Percentiles rank a stretch among this genome's conserved stretches.
Conservation (phyloP, 2,888 invertebrate genomes). For the Isoperla grammatica region DNA sequence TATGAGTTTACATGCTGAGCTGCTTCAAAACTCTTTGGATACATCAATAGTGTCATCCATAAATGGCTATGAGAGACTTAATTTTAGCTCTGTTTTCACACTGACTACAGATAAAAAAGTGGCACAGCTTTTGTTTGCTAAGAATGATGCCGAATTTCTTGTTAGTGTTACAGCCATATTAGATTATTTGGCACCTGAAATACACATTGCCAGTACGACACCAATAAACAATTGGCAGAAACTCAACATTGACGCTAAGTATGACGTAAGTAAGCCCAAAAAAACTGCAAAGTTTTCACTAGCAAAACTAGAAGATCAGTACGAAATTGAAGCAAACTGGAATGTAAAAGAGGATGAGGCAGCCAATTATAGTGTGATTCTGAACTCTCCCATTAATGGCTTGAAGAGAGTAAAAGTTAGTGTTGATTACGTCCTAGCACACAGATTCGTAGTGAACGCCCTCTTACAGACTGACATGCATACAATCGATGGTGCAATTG, state of each 20-base stretch:
- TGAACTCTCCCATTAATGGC: slow-evolving; percentile 7
- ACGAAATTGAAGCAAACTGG: background rate
- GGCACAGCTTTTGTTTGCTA: background rate
- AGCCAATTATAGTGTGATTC: background rate
- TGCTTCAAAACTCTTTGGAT: slow-evolving; percentile 1
- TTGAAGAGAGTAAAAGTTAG: slow-evolving; percentile 11
- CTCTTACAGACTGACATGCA: background rate
- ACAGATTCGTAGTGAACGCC: background rate
- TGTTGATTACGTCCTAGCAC: slow-evolving; percentile 14
- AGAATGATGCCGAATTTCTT: background rate
- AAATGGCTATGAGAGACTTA: background rate
- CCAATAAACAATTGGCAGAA: slow-evolving; percentile 24
- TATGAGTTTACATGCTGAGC: background rate
- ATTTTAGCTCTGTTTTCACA: background rate
- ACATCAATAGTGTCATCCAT: slow-evolving; percentile 1
- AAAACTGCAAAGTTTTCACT: background rate
- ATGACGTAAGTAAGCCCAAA: slow-evolving; percentile 8
- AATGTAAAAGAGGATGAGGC: background rate
- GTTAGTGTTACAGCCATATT: background rate
- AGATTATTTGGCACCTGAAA: background rate
- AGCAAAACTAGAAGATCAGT: background rate
- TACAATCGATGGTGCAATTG: background rate
- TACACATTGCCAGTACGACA: slow-evolving; percentile 7
- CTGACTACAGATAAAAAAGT: background rate
- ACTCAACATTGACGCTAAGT: slow-evolving; percentile 21